Base-by-base conservation (phyloP, 2,113 vertebrate genomes). In the Myotis brandtii region DNA sequence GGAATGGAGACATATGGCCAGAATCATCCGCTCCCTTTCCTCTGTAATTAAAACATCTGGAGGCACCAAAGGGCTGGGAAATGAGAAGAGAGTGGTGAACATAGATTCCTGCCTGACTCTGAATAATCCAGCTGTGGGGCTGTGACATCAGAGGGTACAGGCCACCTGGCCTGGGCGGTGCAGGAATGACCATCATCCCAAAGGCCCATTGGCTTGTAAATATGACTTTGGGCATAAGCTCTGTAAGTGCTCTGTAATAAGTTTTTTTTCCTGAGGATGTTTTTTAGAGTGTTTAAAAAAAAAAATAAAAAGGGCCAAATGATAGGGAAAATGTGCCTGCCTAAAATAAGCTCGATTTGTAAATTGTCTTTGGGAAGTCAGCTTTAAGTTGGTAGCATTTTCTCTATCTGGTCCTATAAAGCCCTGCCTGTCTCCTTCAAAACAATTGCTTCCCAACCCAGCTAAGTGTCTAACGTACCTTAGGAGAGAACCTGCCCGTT, bases 1-100 rank as follows among this genome's bases (percentile, higher is more conserved):
- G 50, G 98, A 99, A 98, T 98, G 98, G 98, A 99, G 99, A 99
- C 99, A 99, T 99, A 99, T 99, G 99, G 99, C 98, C 98, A 96
- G 99, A 99, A 99, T 99, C 99, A 99, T 99, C 98, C 97, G 98
- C 99, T 99, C 99, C 98, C 98, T 99, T 99, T 99, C 99, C 99
- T 98, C 98, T 97, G 98, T 99, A 99, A 99, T 99, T 99, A 99
- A 99, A 99, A 99, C 99, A 99, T 99, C 99, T 99, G 99, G 99
- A 99, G 99, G 96, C 97, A 95, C 97, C 97, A 98, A 98, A 97
- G 97, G 93, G 94, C 98, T 40, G 40, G 93, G 95, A 98, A 96
- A 97, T 93, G 86, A 94, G 98, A 96, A 97, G 94, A 62, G 94
- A 95, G 82, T 83, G 64, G 86, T 10, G 23, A 91, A 72, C 66